These are phyloP conservation scores for Saccostrea glomerata DNA, from an alignment of 1,140 invertebrate species.

Conservation along the genomic window DNA sequence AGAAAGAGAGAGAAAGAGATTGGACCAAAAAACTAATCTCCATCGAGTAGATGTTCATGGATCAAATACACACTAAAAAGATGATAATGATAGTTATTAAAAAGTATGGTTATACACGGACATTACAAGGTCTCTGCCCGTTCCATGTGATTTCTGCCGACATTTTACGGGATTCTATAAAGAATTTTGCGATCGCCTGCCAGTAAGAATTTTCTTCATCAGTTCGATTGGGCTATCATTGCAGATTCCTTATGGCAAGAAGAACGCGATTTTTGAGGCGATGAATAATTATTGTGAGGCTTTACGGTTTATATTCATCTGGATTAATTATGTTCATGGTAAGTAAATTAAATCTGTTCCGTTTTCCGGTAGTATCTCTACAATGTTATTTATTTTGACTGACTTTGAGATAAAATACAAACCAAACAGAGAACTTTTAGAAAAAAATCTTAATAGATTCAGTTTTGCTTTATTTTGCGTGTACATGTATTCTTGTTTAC, in stretches of 20 bases:
- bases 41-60: too few relatives aligned
- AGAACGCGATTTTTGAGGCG: not conserved
- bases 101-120: not conserved
- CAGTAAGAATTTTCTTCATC: not conserved
- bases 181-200: constrained; percentile 15
- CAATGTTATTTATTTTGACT: too few relatives aligned
- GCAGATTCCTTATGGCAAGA: not conserved
- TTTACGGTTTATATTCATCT: not conserved
- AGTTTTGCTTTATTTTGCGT: too few relatives aligned
- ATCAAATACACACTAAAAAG: too few relatives aligned
- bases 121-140: constrained; percentile 4
- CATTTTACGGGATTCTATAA: constrained; percentile 12
- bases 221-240: not conserved
- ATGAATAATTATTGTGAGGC: constrained; percentile 4
- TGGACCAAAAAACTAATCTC: too few relatives aligned
- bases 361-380: too few relatives aligned
- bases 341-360: not conserved
- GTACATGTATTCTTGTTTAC: too few relatives aligned
- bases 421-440: too few relatives aligned
- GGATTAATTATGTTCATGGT: not conserved
- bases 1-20: too few relatives aligned
- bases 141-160: constrained; percentile 1
- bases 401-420: too few relatives aligned
- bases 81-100: too few relatives aligned
- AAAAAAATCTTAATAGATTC: too few relatives aligned